A percentile compares a stretch with the other conserved stretches of the same genome.
Conservation (phyloP, 2,888 invertebrate species). For the Rhodophaea formosa region DNA sequence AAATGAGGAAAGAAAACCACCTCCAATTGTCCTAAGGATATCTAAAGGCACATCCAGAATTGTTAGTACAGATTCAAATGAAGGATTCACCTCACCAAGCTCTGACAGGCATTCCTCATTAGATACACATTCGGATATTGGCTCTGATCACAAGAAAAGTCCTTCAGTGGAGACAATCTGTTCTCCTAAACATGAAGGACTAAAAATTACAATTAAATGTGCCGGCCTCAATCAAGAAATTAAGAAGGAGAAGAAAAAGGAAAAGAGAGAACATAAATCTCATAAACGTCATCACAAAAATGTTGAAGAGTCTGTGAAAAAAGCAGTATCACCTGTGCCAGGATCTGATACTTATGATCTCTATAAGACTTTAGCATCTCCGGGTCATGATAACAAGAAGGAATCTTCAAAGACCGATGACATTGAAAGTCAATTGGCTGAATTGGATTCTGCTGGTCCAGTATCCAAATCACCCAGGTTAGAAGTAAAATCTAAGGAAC, state of each 20-base stretch:
- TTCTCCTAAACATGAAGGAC: slow-evolving; percentile 76
- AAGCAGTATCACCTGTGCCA: slow-evolving; percentile 73
- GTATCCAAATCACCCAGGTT: slow-evolving; percentile 52
- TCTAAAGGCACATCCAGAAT: slow-evolving; percentile 87
- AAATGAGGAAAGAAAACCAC: slow-evolving; percentile 81
- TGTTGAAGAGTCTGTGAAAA: slow-evolving; percentile 59
- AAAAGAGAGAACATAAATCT: slow-evolving; percentile 79
- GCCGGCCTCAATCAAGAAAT: slow-evolving; percentile 59
- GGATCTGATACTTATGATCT: slow-evolving; percentile 75
- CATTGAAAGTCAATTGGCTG: slow-evolving; percentile 64
- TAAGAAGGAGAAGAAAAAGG: slow-evolving; percentile 70
- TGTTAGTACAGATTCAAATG: slow-evolving; percentile 84
- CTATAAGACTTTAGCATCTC: slow-evolving; percentile 77
- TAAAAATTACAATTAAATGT: slow-evolving; percentile 78
- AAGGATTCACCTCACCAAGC: slow-evolving; percentile 79
- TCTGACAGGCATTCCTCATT: slow-evolving; percentile 76
- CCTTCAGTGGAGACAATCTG: slow-evolving; percentile 70
- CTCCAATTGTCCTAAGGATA: slow-evolving; percentile 93
- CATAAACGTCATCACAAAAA: slow-evolving; percentile 74
- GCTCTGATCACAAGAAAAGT: slow-evolving; percentile 66
- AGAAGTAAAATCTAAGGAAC: slow-evolving; percentile 60
- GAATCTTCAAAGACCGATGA: slow-evolving; percentile 53
- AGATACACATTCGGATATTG: slow-evolving; percentile 70
- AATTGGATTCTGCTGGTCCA: slow-evolving; percentile 55
- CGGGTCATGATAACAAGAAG: slow-evolving; percentile 54